Percentiles rank a stretch among this genome's conserved stretches.
Conservation (phyloP, 2,113 vertebrate genomes). For the Onychostoma macrolepis region DNA sequence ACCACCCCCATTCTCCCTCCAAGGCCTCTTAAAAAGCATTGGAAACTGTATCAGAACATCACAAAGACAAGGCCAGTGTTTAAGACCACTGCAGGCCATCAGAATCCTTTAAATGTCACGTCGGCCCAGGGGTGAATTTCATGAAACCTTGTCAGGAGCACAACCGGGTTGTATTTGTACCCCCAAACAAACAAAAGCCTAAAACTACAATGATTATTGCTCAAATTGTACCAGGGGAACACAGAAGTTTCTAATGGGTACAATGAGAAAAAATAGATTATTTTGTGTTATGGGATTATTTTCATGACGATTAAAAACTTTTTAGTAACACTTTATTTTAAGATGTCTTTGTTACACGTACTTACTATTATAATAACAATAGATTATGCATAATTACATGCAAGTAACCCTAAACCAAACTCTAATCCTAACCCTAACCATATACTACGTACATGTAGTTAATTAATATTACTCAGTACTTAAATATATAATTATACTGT, state of each 20-base stretch:
- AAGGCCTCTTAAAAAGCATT: slow-evolving; percentile 39
- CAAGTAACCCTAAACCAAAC: too few species aligned
- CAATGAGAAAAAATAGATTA: background rate
- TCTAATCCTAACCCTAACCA: too few species aligned
- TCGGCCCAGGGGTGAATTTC: background rate
- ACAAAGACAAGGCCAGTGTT: slow-evolving; percentile 34
- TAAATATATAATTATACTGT: too few species aligned
- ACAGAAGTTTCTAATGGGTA: background rate
- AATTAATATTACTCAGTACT: too few species aligned
- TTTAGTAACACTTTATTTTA: too few species aligned
- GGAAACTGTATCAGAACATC: slow-evolving; percentile 37
- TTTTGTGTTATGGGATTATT: background rate
- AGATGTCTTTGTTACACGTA: too few species aligned
- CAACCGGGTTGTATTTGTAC: background rate
- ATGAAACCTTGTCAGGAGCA: slow-evolving; percentile 1
- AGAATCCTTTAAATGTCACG: background rate
- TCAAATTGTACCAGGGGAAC: background rate
- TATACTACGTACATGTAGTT: too few species aligned
- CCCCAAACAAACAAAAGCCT: background rate
- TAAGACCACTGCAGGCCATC: slow-evolving; percentile 6
- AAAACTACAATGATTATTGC: background rate
- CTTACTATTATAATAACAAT: too few species aligned
- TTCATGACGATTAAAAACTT: background rate
- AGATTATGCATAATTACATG: too few species aligned
- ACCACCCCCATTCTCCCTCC: background rate